Evolutionary conservation across 2,888 invertebrate species (phyloP).

Genomic region (Euzophera pinguis): DNA sequence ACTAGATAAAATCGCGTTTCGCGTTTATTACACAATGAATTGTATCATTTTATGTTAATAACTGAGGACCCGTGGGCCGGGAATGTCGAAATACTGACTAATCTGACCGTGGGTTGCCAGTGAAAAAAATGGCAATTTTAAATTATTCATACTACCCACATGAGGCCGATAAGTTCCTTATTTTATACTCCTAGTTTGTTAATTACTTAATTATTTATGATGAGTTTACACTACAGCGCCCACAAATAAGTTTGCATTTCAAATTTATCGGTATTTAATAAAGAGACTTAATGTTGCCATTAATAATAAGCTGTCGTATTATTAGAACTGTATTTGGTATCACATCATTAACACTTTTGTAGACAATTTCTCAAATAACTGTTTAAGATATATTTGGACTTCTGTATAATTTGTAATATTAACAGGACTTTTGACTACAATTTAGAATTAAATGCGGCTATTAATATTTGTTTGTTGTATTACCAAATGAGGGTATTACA

Average conservation of each 20-base stretch:
- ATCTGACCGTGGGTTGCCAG: constrained; percentile 68
- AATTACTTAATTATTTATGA: constrained; percentile 72
- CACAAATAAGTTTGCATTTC: constrained; percentile 33
- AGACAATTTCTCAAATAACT: constrained; percentile 39
- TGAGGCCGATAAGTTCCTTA: constrained; percentile 53
- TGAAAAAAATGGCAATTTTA: constrained; percentile 77
- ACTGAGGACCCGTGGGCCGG: constrained; percentile 56
- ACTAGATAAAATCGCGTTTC: constrained; percentile 73
- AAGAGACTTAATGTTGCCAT: constrained; percentile 27
- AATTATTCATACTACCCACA: constrained; percentile 76
- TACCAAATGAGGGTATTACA: constrained; percentile 2
- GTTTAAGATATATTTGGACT: constrained; percentile 40
- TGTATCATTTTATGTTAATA: constrained; percentile 77
- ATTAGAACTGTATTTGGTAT: constrained; percentile 34
- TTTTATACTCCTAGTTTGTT: constrained; percentile 63
- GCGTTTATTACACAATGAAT: constrained; percentile 75
- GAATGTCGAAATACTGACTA: constrained; percentile 78
- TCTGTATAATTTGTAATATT: constrained; percentile 39
- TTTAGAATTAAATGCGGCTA: constrained; percentile 15
- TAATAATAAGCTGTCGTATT: constrained; percentile 24
- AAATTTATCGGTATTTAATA: constrained; percentile 30
- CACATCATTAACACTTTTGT: constrained; percentile 44
- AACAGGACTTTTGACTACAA: constrained; percentile 14
- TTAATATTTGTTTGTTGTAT: constrained; percentile 15
- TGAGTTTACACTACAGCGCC: constrained; percentile 37